Conservation (phyloP, 1,140 invertebrate species). For the Mactra quadrangularis region DNA sequence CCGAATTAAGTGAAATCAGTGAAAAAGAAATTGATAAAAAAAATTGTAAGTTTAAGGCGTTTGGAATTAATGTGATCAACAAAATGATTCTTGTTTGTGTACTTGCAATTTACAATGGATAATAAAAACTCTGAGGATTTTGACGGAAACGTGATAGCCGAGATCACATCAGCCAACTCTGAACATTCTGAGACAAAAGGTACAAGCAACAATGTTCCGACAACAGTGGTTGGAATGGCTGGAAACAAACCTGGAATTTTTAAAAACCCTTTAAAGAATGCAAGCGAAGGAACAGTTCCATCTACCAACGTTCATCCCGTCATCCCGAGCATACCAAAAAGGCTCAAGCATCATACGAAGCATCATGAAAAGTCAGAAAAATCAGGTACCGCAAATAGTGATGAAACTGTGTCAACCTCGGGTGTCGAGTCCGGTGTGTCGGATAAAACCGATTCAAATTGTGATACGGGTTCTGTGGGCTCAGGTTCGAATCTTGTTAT, state of each 20-base stretch:
- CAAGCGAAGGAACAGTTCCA: not conserved
- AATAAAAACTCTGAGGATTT: no score
- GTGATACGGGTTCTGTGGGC: conserved; percentile 17
- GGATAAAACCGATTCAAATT: conserved; percentile 35
- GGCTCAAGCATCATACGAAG: not conserved
- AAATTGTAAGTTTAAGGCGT: no score
- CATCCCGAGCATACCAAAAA: not conserved
- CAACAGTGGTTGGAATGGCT: not conserved
- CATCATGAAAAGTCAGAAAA: not conserved
- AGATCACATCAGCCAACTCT: no score
- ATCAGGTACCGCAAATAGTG: not conserved
- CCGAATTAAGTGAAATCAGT: no score
- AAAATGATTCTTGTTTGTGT: no score
- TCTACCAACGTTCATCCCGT: not conserved
- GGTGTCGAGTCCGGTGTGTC: conserved; percentile 5
- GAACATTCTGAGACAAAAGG: no score
- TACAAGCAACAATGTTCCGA: no score
- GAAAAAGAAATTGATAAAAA: no score
- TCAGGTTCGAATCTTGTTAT: conserved; percentile 27
- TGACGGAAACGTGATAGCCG: no score
- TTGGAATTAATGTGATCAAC: no score
- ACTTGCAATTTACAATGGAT: no score
- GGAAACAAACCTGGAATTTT: conserved; percentile 18
- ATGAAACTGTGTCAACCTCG: conserved; percentile 4
- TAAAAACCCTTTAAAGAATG: conserved; percentile 7